Evolutionary conservation across 2,113 vertebrate genomes (phyloP), one percentile per base, ranked within the genome.

Genomic region (Acanthochromis polyacanthus): DNA sequence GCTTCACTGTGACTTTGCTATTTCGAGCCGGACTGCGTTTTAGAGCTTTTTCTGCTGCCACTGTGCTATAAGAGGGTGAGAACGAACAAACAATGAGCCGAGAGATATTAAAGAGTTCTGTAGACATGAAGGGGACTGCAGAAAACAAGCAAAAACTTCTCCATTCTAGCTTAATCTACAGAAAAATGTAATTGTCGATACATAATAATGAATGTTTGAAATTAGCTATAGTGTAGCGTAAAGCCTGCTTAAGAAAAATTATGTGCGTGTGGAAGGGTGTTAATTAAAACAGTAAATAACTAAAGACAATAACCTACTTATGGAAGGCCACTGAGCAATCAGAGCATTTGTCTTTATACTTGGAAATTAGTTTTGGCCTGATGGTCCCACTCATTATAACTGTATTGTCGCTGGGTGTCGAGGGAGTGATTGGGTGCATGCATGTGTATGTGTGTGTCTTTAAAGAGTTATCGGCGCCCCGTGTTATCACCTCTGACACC

Each of bases 291-390:
- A 62, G 64, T 88, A 82, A 85, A 80, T 80, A 89, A 80, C 55
- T 59, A 81, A 82, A 86, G 80, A 86, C 86, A 87, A 89, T 85
- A 86, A 86, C 79, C 73, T 82, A 71, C 73, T 85, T 79, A 83
- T 40, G 61, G 30, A 85, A 79, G 66, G 46, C 40, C 75, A 76
- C 61, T 53, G 58, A 69, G 77, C 59, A 88, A 88, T 85, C 79
- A 85, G 61, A 70, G 75, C 67, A 32, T 89, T 81, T 80, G 69
- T 68, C 71, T 71, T 80, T 64, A 73, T 53, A 80, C 59, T 86
- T 77, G 53, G 66, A 89, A 93, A 91, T 90, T 78, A 89, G 70
- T 89, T 88, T 87, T 78, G 78, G 46, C 73, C 65, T 79, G 66
- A 81, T 83, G 78, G 84, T 74, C 62, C 43, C 59, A 12, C 77